A percentile compares a stretch with the other conserved stretches of the same genome.
These are phyloP conservation scores for Tamias sibiricus DNA, from an alignment of 2,113 vertebrate genomes.

Conservation along the genomic window DNA sequence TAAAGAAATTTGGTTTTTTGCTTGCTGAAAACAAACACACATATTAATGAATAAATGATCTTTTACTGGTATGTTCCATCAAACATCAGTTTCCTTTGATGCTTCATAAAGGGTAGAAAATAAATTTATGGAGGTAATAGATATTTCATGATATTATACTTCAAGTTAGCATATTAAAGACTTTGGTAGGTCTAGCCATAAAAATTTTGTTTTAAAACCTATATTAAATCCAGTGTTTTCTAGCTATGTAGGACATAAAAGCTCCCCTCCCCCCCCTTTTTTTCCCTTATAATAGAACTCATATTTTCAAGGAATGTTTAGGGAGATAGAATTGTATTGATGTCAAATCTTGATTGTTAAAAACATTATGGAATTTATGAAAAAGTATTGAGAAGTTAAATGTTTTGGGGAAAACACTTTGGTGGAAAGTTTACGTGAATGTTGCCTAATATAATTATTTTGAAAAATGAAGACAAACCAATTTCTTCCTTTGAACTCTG, in stretches of 20 bases:
- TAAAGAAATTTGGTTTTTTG: not conserved
- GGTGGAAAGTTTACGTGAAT: not conserved
- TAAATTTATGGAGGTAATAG: not conserved
- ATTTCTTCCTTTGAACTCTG: not conserved
- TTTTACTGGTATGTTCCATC: not conserved
- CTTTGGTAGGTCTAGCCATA: not conserved
- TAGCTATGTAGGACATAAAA: not conserved
- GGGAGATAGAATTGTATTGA: not conserved
- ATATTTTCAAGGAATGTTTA: not conserved
- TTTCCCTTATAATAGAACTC: not conserved
- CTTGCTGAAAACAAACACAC: not conserved
- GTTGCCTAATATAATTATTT: not conserved
- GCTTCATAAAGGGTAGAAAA: not conserved
- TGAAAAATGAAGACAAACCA: not conserved
- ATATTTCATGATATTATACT: not conserved
- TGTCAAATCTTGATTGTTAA: not conserved
- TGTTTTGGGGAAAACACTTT: not conserved
- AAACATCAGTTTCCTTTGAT: not conserved
- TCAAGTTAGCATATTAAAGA: slow-evolving; percentile 22
- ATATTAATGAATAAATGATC: not conserved
- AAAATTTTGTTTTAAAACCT: not conserved
- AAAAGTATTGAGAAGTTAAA: not conserved
- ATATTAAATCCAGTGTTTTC: not conserved
- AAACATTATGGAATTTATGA: not conserved
- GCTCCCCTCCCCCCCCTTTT: not conserved